Conservation (phyloP, 2,113 vertebrate species). For the Pollachius pollachius region DNA sequence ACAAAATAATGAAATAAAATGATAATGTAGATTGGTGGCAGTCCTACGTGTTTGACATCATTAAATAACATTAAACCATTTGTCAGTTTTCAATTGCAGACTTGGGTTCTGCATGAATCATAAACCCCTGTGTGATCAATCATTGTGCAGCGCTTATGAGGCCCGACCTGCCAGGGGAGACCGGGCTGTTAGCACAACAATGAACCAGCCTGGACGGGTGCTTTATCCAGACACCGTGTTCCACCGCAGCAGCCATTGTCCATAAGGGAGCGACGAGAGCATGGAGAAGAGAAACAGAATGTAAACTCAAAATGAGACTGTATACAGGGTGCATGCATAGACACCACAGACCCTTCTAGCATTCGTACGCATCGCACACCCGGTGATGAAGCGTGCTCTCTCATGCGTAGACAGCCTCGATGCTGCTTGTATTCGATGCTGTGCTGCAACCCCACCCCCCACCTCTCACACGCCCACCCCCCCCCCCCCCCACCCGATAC, state of each 20-base stretch:
- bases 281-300: background rate
- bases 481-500: slow-evolving; percentile 4
- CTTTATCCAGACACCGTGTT: slow-evolving; percentile 30
- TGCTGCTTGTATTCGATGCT: too few species aligned
- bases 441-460: too few species aligned
- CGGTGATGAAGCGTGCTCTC: too few species aligned
- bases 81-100: slow-evolving; percentile 36
- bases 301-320: too few species aligned
- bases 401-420: too few species aligned
- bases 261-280: background rate
- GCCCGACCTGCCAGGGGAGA: slow-evolving; percentile 43
- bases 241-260: slow-evolving; percentile 24
- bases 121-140: slow-evolving; percentile 37
- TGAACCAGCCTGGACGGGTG: slow-evolving; percentile 36
- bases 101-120: slow-evolving; percentile 44
- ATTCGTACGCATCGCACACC: too few species aligned
- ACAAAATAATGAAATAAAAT: background rate
- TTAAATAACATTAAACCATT: slow-evolving; percentile 31
- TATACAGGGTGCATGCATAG: too few species aligned
- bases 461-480: background rate
- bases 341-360: too few species aligned
- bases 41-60: slow-evolving; percentile 23
- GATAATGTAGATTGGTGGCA: slow-evolving; percentile 12
- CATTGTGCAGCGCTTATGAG: slow-evolving; percentile 37
- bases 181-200: slow-evolving; percentile 36